Evolutionary conservation across 2,797 vertebrate species (phyloP), one percentile per base, ranked within the genome.

Genomic region (Sorex maritimensis): DNA sequence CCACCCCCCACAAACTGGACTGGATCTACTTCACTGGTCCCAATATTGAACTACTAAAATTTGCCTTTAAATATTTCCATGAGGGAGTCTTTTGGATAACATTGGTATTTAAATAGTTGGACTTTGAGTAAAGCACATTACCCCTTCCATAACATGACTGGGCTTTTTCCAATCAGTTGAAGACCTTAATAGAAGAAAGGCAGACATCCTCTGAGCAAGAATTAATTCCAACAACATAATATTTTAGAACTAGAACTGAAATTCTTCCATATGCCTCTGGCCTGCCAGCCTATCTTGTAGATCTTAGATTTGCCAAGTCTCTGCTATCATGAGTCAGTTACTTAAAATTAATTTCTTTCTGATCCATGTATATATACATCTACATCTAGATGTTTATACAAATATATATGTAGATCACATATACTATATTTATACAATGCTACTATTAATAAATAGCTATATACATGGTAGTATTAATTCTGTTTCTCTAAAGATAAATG

Each of bases 81-180:
- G 17, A 78, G 91, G 19, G 3, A 71, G 4, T 69, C 9, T 88
- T 61, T 86, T 68, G 72, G 30, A 72, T 88, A 19, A 80, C 5
- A 61, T 61, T 72, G 90, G 68, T n/a, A 86, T 71, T 90, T 71
- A 86, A 88, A 71, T 65, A 17, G 13, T 1, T 85, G 5, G 7
- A 68, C 17, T 61, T 55, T 87, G 63, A 92, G 75, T 67, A 85
- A 82, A 72, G 74, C 28, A 67, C 26, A 65, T 75, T 90, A 28
- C 6, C 17, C 58, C 21, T 61, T 8, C 52, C 15, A n/a, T 46
- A 38, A 83, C 44, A 15, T 68, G 28, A 28, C 5, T 72, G n/a
- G 49, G 49, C 12, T 13, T 82, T 23, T 58, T 28, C 9, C 72
- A 86, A 61, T 75, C n/a, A 80, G 0, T 58, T 85, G 78, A 87